Evolutionary conservation across 2,113 vertebrate species (phyloP).

Genomic region (Lophochroa leadbeateri): DNA sequence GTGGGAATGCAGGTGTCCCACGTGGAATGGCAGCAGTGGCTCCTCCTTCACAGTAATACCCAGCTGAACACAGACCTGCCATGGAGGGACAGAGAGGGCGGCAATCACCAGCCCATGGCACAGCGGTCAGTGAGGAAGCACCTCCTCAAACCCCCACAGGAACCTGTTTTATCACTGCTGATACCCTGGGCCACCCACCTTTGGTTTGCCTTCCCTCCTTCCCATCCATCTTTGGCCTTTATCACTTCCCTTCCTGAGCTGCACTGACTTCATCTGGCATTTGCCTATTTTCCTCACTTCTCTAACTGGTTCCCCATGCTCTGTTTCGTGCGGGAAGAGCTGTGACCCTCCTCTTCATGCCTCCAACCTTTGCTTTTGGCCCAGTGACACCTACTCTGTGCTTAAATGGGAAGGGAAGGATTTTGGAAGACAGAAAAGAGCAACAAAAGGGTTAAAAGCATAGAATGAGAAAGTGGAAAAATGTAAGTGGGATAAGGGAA

Average conservation of each 20-base stretch:
- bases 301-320: background rate
- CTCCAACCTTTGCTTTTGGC: background rate
- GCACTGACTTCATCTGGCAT: background rate
- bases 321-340: background rate
- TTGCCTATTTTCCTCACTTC: background rate
- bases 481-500: background rate
- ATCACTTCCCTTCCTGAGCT: background rate
- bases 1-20: conserved; percentile 46
- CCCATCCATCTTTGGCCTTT: background rate
- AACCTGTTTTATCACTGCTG: background rate
- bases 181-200: background rate
- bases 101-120: background rate
- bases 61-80: conserved; percentile 82
- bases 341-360: background rate
- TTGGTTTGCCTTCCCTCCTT: background rate
- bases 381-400: background rate
- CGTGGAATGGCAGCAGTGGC: conserved; percentile 75
- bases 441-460: background rate
- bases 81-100: background rate
- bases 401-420: background rate
- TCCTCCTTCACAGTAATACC: conserved; percentile 87
- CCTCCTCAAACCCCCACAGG: background rate
- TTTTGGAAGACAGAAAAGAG: background rate
- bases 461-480: background rate
- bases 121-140: background rate